phyloP scores from a whole-genome alignment of 2,888 invertebrate species.

The Neoaliturus tenellus region DNA sequence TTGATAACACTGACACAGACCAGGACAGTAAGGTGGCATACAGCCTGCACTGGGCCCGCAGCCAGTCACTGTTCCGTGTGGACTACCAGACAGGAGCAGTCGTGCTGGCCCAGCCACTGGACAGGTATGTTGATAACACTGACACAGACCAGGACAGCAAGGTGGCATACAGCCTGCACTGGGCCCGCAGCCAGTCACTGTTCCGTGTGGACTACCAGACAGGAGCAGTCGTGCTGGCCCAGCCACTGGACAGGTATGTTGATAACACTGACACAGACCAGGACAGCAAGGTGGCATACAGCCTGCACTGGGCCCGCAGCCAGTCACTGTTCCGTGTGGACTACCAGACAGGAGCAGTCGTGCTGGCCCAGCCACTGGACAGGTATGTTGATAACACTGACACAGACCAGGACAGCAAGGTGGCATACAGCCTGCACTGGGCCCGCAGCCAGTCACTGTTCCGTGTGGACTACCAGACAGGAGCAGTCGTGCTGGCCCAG shows the following conservation, averaged over 20 bases:
- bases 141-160: slow-evolving; percentile 81
- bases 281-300: no score
- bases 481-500: slow-evolving; percentile 82
- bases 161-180: no score
- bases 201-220: slow-evolving; percentile 91
- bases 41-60: slow-evolving; percentile 83
- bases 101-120: slow-evolving; percentile 84
- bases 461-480: slow-evolving; percentile 88
- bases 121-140: slow-evolving; percentile 81
- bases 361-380: slow-evolving; percentile 89
- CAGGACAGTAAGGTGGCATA: no score
- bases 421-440: no score
- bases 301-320: no score
- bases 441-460: slow-evolving; percentile 84
- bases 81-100: slow-evolving; percentile 88
- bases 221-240: slow-evolving; percentile 83
- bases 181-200: slow-evolving; percentile 82
- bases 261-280: slow-evolving; percentile 83
- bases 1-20: slow-evolving; percentile 84
- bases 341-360: slow-evolving; percentile 79
- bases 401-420: slow-evolving; percentile 79
- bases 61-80: slow-evolving; percentile 86
- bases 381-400: slow-evolving; percentile 85
- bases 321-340: slow-evolving; percentile 87
- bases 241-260: slow-evolving; percentile 82